Evolutionary conservation across 2,888 invertebrate genomes (phyloP).

Genomic region (Campaea margaritaria): DNA sequence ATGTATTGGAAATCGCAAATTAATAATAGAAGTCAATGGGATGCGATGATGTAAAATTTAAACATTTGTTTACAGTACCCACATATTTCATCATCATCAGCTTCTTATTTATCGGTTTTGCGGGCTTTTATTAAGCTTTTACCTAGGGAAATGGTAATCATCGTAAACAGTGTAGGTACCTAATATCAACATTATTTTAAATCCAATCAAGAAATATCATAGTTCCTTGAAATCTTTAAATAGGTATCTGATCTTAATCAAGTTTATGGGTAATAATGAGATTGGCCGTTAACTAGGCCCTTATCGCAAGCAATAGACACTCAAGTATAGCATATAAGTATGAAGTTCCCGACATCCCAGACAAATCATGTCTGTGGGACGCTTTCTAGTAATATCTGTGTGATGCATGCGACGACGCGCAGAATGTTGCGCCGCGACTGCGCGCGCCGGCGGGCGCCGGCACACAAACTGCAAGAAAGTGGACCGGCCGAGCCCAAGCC

Average conservation of each 20-base stretch:
- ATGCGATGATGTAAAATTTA: no score
- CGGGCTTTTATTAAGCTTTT: no score
- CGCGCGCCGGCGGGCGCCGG: constrained; percentile 46
- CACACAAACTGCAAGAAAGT: constrained; percentile 73
- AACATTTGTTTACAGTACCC: no score
- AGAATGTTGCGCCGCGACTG: constrained; percentile 58
- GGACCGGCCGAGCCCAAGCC: constrained; percentile 58
- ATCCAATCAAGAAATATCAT: constrained; percentile 21
- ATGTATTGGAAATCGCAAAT: no score
- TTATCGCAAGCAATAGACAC: constrained; percentile 35
- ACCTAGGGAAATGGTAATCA: neutral
- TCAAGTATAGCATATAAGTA: constrained; percentile 16
- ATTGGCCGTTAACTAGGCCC: constrained; percentile 29
- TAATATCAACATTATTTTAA: constrained; percentile 9
- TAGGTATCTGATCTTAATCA: constrained; percentile 9
- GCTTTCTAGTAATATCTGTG: constrained; percentile 74
- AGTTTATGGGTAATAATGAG: constrained; percentile 19
- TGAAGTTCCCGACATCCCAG: constrained; percentile 55
- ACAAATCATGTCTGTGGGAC: constrained; percentile 55
- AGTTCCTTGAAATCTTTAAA: constrained; percentile 19
- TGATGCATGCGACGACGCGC: constrained; percentile 55
- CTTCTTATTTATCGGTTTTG: no score
- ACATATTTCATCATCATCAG: no score
- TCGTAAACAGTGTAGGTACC: constrained; percentile 19
- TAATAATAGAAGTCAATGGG: no score